Base-by-base conservation (phyloP, 2,888 invertebrate genomes). In the Ramazzottius varieornatus region DNA sequence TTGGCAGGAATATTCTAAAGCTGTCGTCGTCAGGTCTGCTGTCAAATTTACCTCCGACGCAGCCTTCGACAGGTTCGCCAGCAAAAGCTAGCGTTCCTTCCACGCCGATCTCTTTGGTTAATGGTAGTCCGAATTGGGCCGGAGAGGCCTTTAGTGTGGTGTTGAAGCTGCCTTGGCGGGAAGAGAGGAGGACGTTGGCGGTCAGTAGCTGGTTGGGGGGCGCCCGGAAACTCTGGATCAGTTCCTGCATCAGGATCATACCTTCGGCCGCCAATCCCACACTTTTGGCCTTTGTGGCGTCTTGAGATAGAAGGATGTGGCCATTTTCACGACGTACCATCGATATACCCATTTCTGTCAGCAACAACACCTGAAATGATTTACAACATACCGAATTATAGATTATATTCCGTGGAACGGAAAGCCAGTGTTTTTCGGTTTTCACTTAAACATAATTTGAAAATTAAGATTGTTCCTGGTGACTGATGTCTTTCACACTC, bases 341-440 rank as follows among this genome's bases (percentile, higher is more conserved):
- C 66, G 86, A 85, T 72, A 98, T 93, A 68, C 96, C 96, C 92
- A 96, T 93, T 74, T 88, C 85, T 67, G 85, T 83, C 69, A 96
- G 82, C 69, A 88, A 82, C 74, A 83, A 83, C 70, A 92, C 54
- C 54, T 54, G 54, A 29, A 54, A 16, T 13, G 20, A 54, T 40
- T 40, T 40, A 8, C 40, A 20, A 40, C 13, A 40, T 40, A 40
- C n/a, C n/a, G n/a, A n/a, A n/a, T n/a, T n/a, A n/a, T n/a, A n/a
- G n/a, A n/a, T n/a, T n/a, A n/a, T n/a, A n/a, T n/a, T n/a, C n/a
- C n/a, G n/a, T n/a, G n/a, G n/a, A n/a, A n/a, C n/a, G n/a, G n/a
- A n/a, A n/a, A n/a, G n/a, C n/a, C n/a, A n/a, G n/a, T n/a, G n/a
- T 40, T 40, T 40, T 40, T 40, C 40, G 8, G 40, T 40, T 40